These are phyloP conservation scores for Tromatobia lineatoria DNA, from an alignment of 2,888 invertebrate genomes.

Conservation along the genomic window DNA sequence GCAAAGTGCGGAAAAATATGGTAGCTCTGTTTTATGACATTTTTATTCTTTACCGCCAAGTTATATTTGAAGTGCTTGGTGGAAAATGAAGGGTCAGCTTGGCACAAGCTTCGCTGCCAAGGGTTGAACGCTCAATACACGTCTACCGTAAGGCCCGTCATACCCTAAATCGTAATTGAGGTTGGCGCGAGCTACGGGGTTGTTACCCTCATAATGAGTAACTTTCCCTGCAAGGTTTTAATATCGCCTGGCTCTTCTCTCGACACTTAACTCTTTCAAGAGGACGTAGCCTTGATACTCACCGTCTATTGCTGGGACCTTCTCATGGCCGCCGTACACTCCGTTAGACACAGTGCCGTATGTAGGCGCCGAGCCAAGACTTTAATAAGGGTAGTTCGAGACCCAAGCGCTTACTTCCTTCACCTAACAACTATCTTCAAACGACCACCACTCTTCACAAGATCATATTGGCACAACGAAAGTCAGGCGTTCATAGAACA, in stretches of 20 bases:
- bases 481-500: slow-evolving; percentile 69
- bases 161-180: slow-evolving; percentile 68
- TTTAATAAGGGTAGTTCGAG: slow-evolving; percentile 77
- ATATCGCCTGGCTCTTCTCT: slow-evolving; percentile 69
- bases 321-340: slow-evolving; percentile 40
- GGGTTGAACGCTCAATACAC: neutral
- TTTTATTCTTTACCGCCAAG: neutral
- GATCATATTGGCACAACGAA: slow-evolving; percentile 57
- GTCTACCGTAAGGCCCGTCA: slow-evolving; percentile 19
- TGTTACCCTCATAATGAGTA: slow-evolving; percentile 73
- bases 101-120: neutral
- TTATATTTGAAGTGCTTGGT: neutral
- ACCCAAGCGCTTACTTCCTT: slow-evolving; percentile 18
- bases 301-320: slow-evolving; percentile 20
- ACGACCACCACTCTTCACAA: slow-evolving; percentile 51
- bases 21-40: slow-evolving; percentile 8
- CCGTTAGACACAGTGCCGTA: slow-evolving; percentile 53
- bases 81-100: slow-evolving; percentile 7
- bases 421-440: slow-evolving; percentile 63
- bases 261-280: slow-evolving; percentile 40
- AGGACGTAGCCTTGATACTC: slow-evolving; percentile 9
- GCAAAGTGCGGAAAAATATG: neutral
- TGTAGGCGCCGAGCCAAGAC: slow-evolving; percentile 73
- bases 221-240: slow-evolving; percentile 70
- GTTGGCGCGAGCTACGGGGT: slow-evolving; percentile 50